Evolutionary conservation across 2,113 vertebrate species (phyloP), one percentile per base, ranked within the genome.

Genomic region (Bungarus multicinctus): DNA sequence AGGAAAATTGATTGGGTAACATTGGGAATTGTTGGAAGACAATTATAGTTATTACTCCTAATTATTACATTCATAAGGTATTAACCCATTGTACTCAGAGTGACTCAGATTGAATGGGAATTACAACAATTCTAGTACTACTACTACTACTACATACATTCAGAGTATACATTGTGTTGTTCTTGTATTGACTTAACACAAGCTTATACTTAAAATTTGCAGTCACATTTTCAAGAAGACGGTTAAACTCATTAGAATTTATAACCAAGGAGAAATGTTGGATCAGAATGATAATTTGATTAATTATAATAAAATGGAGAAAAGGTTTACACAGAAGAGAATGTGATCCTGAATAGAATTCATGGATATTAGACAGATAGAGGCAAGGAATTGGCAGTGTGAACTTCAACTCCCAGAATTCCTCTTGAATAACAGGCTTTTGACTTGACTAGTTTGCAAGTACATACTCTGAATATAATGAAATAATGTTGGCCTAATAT

Each of bases 401-500:
- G 64, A 30, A 69, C 30, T 34, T 69, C 64, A 69, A 69, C 30
- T 34, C 30, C 64, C n/a, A 69, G 30, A 69, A 69, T 69, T n/a
- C 64, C 64, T 34, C 18, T 22, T 81, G 34, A 81, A 81, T 81
- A 81, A 12, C 45, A 89, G 45, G 16, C 54, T 93, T 91, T 53
- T 91, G 54, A 7, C 57, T 50, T 95, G 87, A 64, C 54, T 43
- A 5, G 12, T 1, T 89, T 88, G 58, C 85, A 91, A 55, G 87
- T n/a, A 20, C 2, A 9, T 89, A 90, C 93, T 88, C 23, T 89
- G 16, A 92, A 90, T 47, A 7, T n/a, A 64, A 60, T 86, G 69
- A 0, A 89, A 85, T 53, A 88, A 58, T 94, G 93, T 57, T 91
- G 92, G 88, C 89, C 74, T 94, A 30, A 43, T 50, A 89, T 12